These are phyloP conservation scores for Acrocephalus arundinaceus DNA, from an alignment of 2,113 vertebrate genomes.

Conservation along the genomic window DNA sequence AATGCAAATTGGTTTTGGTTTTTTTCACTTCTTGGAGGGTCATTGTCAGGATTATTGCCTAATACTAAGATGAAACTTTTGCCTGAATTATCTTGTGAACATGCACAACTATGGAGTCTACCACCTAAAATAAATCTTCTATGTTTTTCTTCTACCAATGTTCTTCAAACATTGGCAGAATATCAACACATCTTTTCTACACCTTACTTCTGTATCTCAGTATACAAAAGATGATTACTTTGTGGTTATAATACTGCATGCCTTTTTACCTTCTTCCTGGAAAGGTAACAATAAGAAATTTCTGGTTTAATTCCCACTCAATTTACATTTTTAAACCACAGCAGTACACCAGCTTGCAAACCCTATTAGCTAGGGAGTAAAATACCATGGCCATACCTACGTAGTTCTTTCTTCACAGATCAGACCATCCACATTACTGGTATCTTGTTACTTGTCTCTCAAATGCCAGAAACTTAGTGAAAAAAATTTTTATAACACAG, in stretches of 20 bases:
- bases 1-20: background rate
- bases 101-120: background rate
- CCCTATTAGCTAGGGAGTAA: background rate
- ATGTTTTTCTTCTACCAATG: background rate
- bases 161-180: background rate
- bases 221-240: background rate
- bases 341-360: background rate
- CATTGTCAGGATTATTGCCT: background rate
- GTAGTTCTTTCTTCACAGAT: background rate
- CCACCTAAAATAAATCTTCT: background rate
- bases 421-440: accelerated
- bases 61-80: background rate
- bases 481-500: background rate
- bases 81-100: background rate
- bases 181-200: background rate
- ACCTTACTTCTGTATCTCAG: background rate
- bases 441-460: background rate
- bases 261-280: background rate
- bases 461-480: background rate
- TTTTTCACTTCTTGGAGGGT: background rate
- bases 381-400: background rate
- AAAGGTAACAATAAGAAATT: background rate
- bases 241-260: background rate
- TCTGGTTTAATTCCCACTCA: background rate
- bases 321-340: background rate